Evolutionary conservation across 2,113 vertebrate species (phyloP).

Genomic region (Ptyas mucosa): DNA sequence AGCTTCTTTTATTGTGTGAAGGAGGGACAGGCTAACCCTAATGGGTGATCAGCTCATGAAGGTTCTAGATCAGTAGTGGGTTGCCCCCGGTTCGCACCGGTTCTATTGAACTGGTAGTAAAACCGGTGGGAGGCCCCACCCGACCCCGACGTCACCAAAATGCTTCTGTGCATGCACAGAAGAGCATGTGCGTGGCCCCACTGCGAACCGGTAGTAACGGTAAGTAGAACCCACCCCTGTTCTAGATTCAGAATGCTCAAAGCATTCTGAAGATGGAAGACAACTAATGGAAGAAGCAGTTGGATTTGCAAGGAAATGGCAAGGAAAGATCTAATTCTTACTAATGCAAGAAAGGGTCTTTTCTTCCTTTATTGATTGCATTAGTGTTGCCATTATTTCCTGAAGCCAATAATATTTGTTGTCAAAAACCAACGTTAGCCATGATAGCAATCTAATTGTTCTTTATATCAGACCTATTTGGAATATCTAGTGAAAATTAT

Average conservation of each 20-base stretch:
- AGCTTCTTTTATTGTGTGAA: background rate
- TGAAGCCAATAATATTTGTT: background rate
- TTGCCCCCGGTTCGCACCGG: too few species aligned
- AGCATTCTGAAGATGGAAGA: background rate
- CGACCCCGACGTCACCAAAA: too few species aligned
- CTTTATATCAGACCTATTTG: background rate
- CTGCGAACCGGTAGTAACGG: too few species aligned
- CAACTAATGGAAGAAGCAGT: background rate
- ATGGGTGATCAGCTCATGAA: background rate
- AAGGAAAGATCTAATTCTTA: background rate
- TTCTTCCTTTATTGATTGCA: background rate
- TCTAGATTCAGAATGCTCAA: background rate
- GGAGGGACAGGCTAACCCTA: background rate
- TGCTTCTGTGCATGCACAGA: too few species aligned
- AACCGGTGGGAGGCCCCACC: too few species aligned
- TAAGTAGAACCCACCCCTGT: too few species aligned
- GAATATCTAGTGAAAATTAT: background rate
- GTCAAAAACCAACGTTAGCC: background rate
- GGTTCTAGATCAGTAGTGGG: background rate
- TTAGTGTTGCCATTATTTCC: background rate
- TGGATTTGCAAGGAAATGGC: too few species aligned
- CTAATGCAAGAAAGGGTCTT: background rate
- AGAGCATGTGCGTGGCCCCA: too few species aligned
- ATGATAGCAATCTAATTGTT: background rate
- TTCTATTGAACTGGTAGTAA: too few species aligned